phyloP scores from a whole-genome alignment of 1,140 invertebrate genomes.

The Papilio polytes region DNA sequence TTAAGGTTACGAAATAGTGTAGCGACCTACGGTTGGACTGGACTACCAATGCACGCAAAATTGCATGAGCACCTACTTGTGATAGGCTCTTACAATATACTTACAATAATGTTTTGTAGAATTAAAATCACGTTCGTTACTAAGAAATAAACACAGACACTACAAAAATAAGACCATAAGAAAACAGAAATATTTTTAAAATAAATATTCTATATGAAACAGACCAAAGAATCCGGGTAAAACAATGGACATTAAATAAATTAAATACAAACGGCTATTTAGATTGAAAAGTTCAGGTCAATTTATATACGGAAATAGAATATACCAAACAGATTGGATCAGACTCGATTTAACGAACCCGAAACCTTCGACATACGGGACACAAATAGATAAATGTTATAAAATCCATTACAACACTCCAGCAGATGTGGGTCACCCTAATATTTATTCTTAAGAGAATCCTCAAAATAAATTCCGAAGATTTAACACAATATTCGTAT shows the following conservation, averaged over 20 bases:
- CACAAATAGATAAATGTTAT: constrained; percentile 12
- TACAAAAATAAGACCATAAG: no score
- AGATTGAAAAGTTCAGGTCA: not conserved
- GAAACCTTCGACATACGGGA: not conserved
- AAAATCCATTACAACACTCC: not conserved
- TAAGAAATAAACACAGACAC: no score
- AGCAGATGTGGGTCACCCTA: not conserved
- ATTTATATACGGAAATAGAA: constrained; percentile 3
- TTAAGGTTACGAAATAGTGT: constrained; percentile 7
- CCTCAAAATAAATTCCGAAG: not conserved
- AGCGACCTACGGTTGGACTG: not conserved
- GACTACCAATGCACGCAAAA: not conserved
- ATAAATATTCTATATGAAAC: not conserved
- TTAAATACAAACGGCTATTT: not conserved
- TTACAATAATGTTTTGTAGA: no score
- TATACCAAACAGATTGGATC: not conserved
- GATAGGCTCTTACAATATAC: not conserved
- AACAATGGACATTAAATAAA: not conserved
- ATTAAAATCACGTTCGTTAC: no score
- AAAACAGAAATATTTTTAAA: no score
- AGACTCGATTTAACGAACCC: not conserved
- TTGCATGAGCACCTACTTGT: not conserved
- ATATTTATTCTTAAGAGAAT: not conserved
- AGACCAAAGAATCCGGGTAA: not conserved
- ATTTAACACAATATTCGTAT: no score